Evolutionary conservation across 2,888 invertebrate species (phyloP).

Genomic region (Drosophila mercatorum): DNA sequence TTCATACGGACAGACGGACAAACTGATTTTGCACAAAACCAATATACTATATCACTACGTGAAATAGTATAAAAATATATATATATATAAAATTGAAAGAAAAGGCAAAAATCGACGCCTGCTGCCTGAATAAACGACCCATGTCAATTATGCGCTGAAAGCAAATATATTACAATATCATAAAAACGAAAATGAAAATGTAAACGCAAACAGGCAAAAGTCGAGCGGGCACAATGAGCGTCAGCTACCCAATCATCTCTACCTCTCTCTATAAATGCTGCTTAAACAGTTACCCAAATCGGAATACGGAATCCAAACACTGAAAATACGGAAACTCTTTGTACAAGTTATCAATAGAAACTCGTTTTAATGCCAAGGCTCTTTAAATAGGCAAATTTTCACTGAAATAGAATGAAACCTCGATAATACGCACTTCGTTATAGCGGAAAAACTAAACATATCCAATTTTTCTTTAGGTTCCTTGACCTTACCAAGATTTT

Average conservation of each 20-base stretch:
- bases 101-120: constrained; percentile 52
- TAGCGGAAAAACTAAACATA: too few species aligned
- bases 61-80: too few species aligned
- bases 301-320: constrained; percentile 32
- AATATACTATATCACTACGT: too few species aligned
- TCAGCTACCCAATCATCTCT: neutral
- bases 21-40: too few species aligned
- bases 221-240: constrained; percentile 52
- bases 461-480: too few species aligned
- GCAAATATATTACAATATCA: constrained; percentile 81
- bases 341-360: constrained; percentile 56
- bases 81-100: constrained; percentile 6
- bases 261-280: neutral
- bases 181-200: constrained; percentile 70
- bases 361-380: neutral
- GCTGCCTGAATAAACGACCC: constrained; percentile 71
- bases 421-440: too few species aligned
- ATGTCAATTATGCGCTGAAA: constrained; percentile 80
- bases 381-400: neutral
- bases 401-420: neutral
- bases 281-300: constrained; percentile 6
- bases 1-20: too few species aligned
- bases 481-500: too few species aligned
- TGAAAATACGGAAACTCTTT: constrained; percentile 38
- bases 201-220: constrained; percentile 75